Evolutionary conservation across 2,113 vertebrate genomes (phyloP), one percentile per base, ranked within the genome.

Genomic region (Elaphurus davidianus): DNA sequence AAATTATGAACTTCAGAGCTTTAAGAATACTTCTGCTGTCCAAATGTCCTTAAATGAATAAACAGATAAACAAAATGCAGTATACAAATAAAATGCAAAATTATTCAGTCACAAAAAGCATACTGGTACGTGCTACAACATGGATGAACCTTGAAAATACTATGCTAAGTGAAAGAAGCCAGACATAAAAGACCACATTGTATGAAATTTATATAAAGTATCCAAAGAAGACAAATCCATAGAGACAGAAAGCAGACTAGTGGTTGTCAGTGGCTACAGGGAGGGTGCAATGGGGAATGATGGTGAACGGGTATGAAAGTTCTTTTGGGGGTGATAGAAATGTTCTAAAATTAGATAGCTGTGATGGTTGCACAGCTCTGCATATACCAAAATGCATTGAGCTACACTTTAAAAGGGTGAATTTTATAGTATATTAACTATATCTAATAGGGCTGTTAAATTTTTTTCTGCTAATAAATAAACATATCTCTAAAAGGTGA

Each of bases 1-100:
- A 98, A 97, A 91, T 36, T 89, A 62, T 40, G 87, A 98, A 93
- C 81, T 97, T 79, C 21, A 87, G 1, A 71, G 47, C 3, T 81
- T 94, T 81, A 90, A 86, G 92, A 92, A 82, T 50, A 82, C 60
- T 90, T 92, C 21, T 57, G 33, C 47, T 36, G n/a, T 59, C 47
- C 57, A 90, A 94, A 92, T 79, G 40, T 79, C 55, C 47, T 95
- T 67, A 16, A 88, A 23, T 12, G 36, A 57, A 79, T 59, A n/a
- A 74, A 87, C 4, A 64, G 55, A 90, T 76, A 84, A 71, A 87
- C 52, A 84, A 96, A 91, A 84, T 89, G 47, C 16, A 4, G 14
- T 57, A 84, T 67, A 78, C 1, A 15, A 11, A 85, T 23, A 85
- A 90, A 86, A 95, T 52, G 23, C 55, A 84, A 82, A 95, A 78